A percentile compares a stretch with the other conserved stretches of the same genome.
These are phyloP conservation scores for Hyposmocoma kahamanoa DNA, from an alignment of 1,140 invertebrate species.

Conservation along the genomic window DNA sequence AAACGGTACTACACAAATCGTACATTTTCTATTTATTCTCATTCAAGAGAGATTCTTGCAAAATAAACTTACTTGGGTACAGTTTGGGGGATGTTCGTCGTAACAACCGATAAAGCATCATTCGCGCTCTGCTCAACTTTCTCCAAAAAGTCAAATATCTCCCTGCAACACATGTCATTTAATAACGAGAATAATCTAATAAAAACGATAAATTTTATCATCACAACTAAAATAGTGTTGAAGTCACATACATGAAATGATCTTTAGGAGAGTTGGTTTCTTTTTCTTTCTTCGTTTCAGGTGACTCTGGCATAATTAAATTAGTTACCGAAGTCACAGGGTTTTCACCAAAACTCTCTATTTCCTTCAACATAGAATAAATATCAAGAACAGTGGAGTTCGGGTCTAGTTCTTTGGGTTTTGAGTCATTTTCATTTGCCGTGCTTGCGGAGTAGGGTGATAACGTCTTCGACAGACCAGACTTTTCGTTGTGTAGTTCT, in stretches of 20 bases:
- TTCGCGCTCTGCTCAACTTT: constrained; percentile 68
- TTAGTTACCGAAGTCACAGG: constrained; percentile 34
- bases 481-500: constrained; percentile 6
- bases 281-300: constrained; percentile 35
- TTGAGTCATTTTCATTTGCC: constrained; percentile 10
- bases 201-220: background rate
- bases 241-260: constrained; percentile 61
- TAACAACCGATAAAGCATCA: constrained; percentile 58
- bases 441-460: background rate
- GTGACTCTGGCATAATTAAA: constrained; percentile 13
- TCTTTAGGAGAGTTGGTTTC: constrained; percentile 44
- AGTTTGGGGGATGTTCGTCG: constrained; percentile 42
- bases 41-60: too few species aligned
- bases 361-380: constrained; percentile 70
- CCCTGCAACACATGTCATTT: constrained; percentile 41
- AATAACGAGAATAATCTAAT: constrained; percentile 1
- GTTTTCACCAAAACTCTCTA: constrained; percentile 63
- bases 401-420: constrained; percentile 39
- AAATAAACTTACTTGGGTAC: constrained; percentile 58
- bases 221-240: background rate
- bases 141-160: constrained; percentile 69
- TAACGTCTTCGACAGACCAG: constrained; percentile 6
- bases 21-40: too few species aligned
- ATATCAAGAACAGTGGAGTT: constrained; percentile 66
- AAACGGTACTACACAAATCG: too few species aligned